Evolutionary conservation across 2,797 vertebrate genomes (phyloP).

Genomic region (Xyrichtys novacula): DNA sequence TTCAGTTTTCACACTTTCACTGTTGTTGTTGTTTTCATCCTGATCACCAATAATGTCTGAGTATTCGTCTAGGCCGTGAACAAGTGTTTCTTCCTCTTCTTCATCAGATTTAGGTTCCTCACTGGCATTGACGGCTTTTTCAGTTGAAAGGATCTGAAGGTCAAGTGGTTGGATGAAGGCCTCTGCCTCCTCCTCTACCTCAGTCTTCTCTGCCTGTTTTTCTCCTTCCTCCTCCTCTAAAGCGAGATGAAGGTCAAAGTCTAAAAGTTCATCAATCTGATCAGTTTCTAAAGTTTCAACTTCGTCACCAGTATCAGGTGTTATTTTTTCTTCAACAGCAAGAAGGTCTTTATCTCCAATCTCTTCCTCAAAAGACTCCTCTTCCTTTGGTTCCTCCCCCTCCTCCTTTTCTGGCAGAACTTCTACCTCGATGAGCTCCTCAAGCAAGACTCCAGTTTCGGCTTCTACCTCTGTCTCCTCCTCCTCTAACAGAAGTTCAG

Average conservation of each 20-base stretch:
- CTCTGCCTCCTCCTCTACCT: slow-evolving; percentile 20
- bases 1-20: slow-evolving; percentile 62
- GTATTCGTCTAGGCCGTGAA: slow-evolving; percentile 30
- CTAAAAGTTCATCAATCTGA: not conserved
- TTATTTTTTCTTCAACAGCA: slow-evolving; percentile 16
- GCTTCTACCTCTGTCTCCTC: not conserved
- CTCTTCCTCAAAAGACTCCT: slow-evolving; percentile 1
- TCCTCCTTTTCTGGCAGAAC: slow-evolving; percentile 8
- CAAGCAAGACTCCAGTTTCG: not conserved
- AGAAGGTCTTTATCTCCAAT: slow-evolving; percentile 12
- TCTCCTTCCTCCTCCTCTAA: slow-evolving; percentile 20
- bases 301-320: slow-evolving; percentile 10
- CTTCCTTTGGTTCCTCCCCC: not conserved
- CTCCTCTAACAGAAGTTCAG: not conserved
- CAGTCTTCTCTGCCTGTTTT: slow-evolving; percentile 5
- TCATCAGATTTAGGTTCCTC: slow-evolving; percentile 10
- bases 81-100: slow-evolving; percentile 14
- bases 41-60: slow-evolving; percentile 40
- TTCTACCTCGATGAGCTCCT: not conserved
- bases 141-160: slow-evolving; percentile 32
- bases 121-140: slow-evolving; percentile 26
- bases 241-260: not conserved
- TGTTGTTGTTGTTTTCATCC: slow-evolving; percentile 77
- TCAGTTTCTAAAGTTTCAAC: slow-evolving; percentile 21
- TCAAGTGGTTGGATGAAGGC: slow-evolving; percentile 23